Evolutionary conservation across 2,888 invertebrate species (phyloP).

Genomic region (Melieria crassipennis): DNA sequence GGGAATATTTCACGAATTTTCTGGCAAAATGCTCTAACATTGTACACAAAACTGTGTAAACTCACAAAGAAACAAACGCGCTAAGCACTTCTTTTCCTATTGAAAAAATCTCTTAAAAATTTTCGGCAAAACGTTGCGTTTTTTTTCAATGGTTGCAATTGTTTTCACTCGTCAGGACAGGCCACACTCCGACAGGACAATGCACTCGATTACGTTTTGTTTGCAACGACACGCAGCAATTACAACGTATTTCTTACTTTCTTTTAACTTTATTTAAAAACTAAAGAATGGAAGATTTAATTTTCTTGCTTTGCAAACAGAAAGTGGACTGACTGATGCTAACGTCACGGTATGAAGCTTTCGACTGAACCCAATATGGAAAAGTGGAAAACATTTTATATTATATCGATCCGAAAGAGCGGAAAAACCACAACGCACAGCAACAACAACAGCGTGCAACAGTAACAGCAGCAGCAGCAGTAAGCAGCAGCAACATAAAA

Average conservation of each 20-base stretch:
- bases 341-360: conserved; percentile 54
- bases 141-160: neutral
- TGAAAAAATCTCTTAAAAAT: conserved; percentile 30
- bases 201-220: conserved; percentile 7
- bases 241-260: neutral
- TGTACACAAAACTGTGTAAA: neutral
- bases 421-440: conserved; percentile 43
- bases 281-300: conserved; percentile 23
- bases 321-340: conserved; percentile 31
- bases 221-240: neutral
- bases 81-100: conserved; percentile 9
- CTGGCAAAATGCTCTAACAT: too few species aligned
- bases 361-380: conserved; percentile 63
- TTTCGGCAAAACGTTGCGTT: neutral
- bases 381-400: conserved; percentile 65
- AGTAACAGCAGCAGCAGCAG: conserved; percentile 21
- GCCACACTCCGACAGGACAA: conserved; percentile 14
- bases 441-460: conserved; percentile 22
- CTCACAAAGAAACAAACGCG: conserved; percentile 34
- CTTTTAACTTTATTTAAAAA: conserved; percentile 1
- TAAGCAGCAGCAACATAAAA: neutral
- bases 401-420: conserved; percentile 58
- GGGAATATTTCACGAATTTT: too few species aligned
- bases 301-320: conserved; percentile 20
- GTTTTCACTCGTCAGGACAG: conserved; percentile 25